These are phyloP conservation scores for Parnassius apollo DNA, from an alignment of 2,888 invertebrate species.

Conservation along the genomic window DNA sequence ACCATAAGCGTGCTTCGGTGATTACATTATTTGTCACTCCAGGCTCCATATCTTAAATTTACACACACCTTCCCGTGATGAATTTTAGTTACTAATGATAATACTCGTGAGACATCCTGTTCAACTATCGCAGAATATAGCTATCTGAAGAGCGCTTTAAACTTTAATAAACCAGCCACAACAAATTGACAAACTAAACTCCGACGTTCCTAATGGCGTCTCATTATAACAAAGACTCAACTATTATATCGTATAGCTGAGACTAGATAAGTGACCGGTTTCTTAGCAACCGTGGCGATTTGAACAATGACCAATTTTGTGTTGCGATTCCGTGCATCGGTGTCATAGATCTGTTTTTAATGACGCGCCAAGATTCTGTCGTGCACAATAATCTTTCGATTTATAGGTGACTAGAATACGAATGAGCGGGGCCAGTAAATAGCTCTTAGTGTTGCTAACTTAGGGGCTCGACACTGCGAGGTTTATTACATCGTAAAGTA, in stretches of 20 bases:
- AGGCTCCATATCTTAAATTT: background rate
- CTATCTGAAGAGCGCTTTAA: slow-evolving; percentile 5
- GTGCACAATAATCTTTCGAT: slow-evolving; percentile 53
- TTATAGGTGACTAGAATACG: slow-evolving; percentile 62
- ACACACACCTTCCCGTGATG: background rate
- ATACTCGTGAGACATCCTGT: background rate
- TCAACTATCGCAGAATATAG: background rate
- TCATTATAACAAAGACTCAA: slow-evolving; percentile 15
- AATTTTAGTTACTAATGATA: background rate
- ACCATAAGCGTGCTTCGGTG: no score
- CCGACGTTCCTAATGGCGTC: slow-evolving; percentile 16
- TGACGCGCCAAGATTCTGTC: slow-evolving; percentile 37
- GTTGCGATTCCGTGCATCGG: slow-evolving; percentile 31
- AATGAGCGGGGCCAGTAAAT: slow-evolving; percentile 46
- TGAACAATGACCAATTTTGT: slow-evolving; percentile 34
- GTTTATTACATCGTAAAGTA: slow-evolving; percentile 71
- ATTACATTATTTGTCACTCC: no score
- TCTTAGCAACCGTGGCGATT: slow-evolving; percentile 33
- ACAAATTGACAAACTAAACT: slow-evolving; percentile 1
- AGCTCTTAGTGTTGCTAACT: slow-evolving; percentile 65
- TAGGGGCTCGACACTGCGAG: slow-evolving; percentile 54
- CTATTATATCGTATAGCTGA: slow-evolving; percentile 27
- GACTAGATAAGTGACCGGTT: slow-evolving; percentile 31
- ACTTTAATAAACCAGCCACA: slow-evolving; percentile 13
- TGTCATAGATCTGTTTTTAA: slow-evolving; percentile 45